Conservation (phyloP, 2,797 vertebrate genomes). For the Percopsis omiscomaycus region DNA sequence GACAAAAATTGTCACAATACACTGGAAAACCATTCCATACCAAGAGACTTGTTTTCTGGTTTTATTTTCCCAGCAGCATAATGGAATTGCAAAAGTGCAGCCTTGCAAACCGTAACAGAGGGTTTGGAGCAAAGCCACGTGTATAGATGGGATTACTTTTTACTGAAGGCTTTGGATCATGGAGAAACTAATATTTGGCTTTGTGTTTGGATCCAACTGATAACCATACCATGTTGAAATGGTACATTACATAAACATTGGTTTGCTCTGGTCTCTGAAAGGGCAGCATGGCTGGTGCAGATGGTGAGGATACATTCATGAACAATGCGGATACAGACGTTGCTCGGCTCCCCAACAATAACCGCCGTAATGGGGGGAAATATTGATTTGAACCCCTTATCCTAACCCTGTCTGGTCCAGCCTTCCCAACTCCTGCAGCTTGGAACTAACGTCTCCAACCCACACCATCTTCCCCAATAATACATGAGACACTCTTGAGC, state of each 20-base stretch:
- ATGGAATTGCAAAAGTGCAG: slow-evolving; percentile 83
- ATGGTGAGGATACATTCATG: slow-evolving; percentile 83
- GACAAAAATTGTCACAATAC: slow-evolving; percentile 80
- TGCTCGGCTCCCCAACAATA: slow-evolving; percentile 69
- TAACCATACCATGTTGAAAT: slow-evolving; percentile 67
- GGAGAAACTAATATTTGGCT: slow-evolving; percentile 76
- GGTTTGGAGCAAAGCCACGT: slow-evolving; percentile 75
- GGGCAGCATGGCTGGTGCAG: slow-evolving; percentile 77
- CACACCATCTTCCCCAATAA: slow-evolving; percentile 69
- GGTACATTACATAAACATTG: slow-evolving; percentile 64
- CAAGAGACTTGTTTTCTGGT: slow-evolving; percentile 77
- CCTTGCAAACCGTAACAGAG: slow-evolving; percentile 79
- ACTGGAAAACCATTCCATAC: slow-evolving; percentile 81
- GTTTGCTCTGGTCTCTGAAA: slow-evolving; percentile 74
- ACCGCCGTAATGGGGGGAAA: slow-evolving; percentile 66
- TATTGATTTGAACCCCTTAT: slow-evolving; percentile 70
- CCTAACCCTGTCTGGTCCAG: slow-evolving; percentile 64
- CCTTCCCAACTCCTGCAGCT: slow-evolving; percentile 61
- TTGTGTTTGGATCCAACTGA: slow-evolving; percentile 70
- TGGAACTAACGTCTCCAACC: slow-evolving; percentile 64
- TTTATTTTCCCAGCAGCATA: slow-evolving; percentile 83
- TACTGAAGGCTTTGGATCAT: slow-evolving; percentile 64
- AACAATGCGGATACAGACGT: slow-evolving; percentile 77
- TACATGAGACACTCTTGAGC: slow-evolving; percentile 67
- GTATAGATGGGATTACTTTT: slow-evolving; percentile 67